A percentile compares a stretch with the other conserved stretches of the same genome.
phyloP scores from a whole-genome alignment of 1,140 invertebrate species.

The Bombus pyrosoma region DNA sequence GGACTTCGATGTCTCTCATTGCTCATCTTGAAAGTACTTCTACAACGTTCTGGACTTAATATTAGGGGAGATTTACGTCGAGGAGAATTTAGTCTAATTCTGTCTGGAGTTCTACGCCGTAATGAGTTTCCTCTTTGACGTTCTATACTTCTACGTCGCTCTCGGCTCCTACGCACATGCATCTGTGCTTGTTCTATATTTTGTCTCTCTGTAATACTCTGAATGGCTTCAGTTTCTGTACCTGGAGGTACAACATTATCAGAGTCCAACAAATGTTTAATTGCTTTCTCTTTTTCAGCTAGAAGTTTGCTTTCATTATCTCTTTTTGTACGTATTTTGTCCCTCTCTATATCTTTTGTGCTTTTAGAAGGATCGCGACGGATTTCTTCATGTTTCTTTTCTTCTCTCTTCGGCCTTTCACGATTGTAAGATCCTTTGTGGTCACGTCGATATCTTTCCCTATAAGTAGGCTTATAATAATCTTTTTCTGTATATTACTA shows the following conservation, averaged over 20 bases:
- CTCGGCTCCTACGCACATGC: constrained; percentile 56
- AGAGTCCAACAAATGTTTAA: constrained; percentile 79
- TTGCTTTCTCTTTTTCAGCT: constrained; percentile 80
- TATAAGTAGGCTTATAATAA: constrained; percentile 69
- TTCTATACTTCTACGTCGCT: constrained; percentile 68
- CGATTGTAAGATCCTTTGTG: constrained; percentile 61
- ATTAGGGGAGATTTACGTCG: constrained; percentile 68
- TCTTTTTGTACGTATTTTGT: constrained; percentile 77
- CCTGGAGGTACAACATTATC: constrained; percentile 81
- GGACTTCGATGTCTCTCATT: constrained; percentile 66
- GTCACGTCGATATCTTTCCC: constrained; percentile 63
- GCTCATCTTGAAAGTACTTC: constrained; percentile 56
- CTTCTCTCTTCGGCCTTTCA: constrained; percentile 67
- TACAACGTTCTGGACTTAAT: constrained; percentile 64
- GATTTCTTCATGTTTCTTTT: constrained; percentile 71
- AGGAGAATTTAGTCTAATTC: constrained; percentile 68
- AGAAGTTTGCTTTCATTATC: constrained; percentile 79
- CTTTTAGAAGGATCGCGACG: constrained; percentile 80
- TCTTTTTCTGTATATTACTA: constrained; percentile 39
- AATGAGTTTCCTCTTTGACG: constrained; percentile 67
- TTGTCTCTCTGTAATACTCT: constrained; percentile 76
- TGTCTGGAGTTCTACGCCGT: constrained; percentile 68
- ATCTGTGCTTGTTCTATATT: constrained; percentile 61
- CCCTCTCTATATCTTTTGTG: constrained; percentile 79
- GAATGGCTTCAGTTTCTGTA: constrained; percentile 78